Evolutionary conservation across 2,888 invertebrate species (phyloP), one percentile per base, ranked within the genome.

Genomic region (Mesorhabditis spiculigera): DNA sequence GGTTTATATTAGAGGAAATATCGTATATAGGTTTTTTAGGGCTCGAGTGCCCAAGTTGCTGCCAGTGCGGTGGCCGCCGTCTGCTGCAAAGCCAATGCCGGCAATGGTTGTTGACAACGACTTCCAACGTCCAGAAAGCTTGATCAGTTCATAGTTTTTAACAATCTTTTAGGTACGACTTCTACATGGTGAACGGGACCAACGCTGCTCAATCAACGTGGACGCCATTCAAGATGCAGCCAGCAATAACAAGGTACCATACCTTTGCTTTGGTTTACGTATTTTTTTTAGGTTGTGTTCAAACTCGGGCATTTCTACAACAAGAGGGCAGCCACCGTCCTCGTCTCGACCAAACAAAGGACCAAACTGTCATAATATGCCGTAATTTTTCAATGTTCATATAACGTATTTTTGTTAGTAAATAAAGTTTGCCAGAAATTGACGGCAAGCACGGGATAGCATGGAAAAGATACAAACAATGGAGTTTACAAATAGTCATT

Each of bases 111-210:
- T 95, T 0, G 96, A 96, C 86, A 90, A 91, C 71, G 8, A 50
- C 58, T 13, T 50, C 58, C 8, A 10, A 13, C 58, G 58, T 50
- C 58, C 58, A 10, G 58, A 50, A 50, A 50, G 58, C 1, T 50
- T n/a, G n/a, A 50, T 13, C n/a, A 50, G n/a, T n/a, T 50, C n/a
- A 13, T n/a, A 13, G 3, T 10, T 50, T 50, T 13, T 50, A 50
- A n/a, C 58, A n/a, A 13, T 50, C 8, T 50, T 50, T n/a, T 50
- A 50, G 78, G 68, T 94, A 92, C 79, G 95, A 97, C 84, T 97
- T 95, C 88, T 95, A 90, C 86, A 86, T 96, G 62, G 91, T 95
- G 0, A 93, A 94, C 77, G 95, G 95, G 0, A 94, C 95, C 0
- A 94, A 95, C 0, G 90, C 93, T 0, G 96, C 96, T 0, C 94